These are phyloP conservation scores for Apodemia zela DNA, from an alignment of 2,888 invertebrate genomes.

Conservation along the genomic window DNA sequence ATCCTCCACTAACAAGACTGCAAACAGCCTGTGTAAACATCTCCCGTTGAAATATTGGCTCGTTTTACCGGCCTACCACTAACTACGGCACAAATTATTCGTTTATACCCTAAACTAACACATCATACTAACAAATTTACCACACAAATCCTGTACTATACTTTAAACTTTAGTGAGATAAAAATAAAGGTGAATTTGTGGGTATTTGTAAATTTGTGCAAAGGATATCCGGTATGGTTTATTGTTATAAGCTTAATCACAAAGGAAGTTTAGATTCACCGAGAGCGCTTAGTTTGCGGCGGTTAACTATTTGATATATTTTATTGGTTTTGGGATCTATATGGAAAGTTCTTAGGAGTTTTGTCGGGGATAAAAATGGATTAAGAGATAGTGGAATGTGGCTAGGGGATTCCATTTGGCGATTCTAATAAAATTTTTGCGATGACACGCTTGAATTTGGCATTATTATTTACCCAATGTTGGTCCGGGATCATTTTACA, in stretches of 20 bases:
- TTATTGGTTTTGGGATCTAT: constrained; percentile 23
- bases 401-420: background rate
- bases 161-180: constrained; percentile 24
- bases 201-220: constrained; percentile 23
- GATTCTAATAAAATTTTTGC: too few species aligned
- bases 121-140: constrained; percentile 33
- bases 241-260: constrained; percentile 52
- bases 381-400: constrained; percentile 5
- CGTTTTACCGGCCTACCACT: constrained; percentile 42
- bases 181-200: constrained; percentile 21
- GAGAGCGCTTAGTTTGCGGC: constrained; percentile 27
- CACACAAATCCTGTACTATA: constrained; percentile 8
- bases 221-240: constrained; percentile 44
- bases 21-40: constrained; percentile 51
- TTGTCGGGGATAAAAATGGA: constrained; percentile 1
- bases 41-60: constrained; percentile 45
- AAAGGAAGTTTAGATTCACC: constrained; percentile 41
- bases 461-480: too few species aligned
- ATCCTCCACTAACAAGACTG: constrained; percentile 41
- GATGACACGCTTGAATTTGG: too few species aligned
- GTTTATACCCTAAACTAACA: constrained; percentile 47
- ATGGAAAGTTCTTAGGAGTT: constrained; percentile 1
- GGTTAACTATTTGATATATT: constrained; percentile 27
- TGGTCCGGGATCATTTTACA: too few species aligned
- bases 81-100: constrained; percentile 51